Evolutionary conservation across 2,797 vertebrate genomes (phyloP), one percentile per base, ranked within the genome.

Genomic region (Cyprinodon diabolis): DNA sequence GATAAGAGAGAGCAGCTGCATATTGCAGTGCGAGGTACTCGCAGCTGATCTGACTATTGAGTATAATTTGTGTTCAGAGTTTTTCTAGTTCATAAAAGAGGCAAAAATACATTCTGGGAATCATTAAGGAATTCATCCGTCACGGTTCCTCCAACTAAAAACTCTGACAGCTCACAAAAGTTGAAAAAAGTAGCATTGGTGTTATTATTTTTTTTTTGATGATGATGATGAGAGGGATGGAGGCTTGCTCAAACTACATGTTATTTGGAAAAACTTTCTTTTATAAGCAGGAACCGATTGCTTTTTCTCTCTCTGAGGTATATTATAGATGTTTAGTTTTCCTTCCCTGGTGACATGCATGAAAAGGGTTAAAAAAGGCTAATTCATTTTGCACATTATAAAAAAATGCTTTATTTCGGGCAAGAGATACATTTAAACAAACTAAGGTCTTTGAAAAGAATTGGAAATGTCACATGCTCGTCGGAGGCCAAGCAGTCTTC

Each of bases 91-190:
- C n/a, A 45, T 48, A 21, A 48, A 17, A 5, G 7, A 35, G 45
- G 58, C 45, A 49, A 58, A 60, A 71, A 49, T 62, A 51, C 25
- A 37, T 4, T 62, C 15, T 35, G 8, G 11, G 17, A 37, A 71
- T 60, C 57, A 62, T 62, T 71, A 45, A 56, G 52, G 35, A 69
- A n/a, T 5, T 60, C 56, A 60, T 49, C 57, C 17, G 12, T 57
- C 54, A 57, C 19, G 2, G 6, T 49, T 60, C 17, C 17, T 48
- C 69, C 15, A 6, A 30, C 15, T 30, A 48, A 58, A 60, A 48
- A 21, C 43, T 43, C 3, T 35, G 25, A 35, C 43, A 48, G 15
- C 37, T 69, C 51, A 69, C 12, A 57, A 15, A 69, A 69, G 52
- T 57, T 13, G 6, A 11, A 58, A 35, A 12, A 47, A 56, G n/a